Evolutionary conservation across 2,888 invertebrate genomes (phyloP).

Genomic region (Chymomyza amoena): DNA sequence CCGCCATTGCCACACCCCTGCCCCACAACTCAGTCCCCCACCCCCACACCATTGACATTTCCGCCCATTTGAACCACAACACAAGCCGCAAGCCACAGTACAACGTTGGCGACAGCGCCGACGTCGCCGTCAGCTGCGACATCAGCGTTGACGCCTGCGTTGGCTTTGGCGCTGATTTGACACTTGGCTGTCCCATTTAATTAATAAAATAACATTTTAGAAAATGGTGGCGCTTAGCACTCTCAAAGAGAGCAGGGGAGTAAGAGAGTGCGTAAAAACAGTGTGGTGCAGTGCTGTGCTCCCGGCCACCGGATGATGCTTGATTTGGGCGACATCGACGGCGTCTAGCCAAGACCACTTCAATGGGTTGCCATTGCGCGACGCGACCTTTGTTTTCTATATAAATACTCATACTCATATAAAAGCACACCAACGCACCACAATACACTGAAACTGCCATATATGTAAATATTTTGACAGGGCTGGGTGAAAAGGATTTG

Average conservation of each 20-base stretch:
- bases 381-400: background rate
- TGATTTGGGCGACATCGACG: background rate
- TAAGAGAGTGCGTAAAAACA: background rate
- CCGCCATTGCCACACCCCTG: slow-evolving; percentile 5
- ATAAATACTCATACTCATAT: slow-evolving; percentile 1
- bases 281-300: background rate
- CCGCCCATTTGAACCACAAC: slow-evolving; percentile 62
- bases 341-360: background rate
- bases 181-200: slow-evolving; percentile 67
- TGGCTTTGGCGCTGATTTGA: slow-evolving; percentile 53
- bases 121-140: background rate
- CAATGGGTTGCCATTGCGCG: background rate
- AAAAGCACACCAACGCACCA: background rate
- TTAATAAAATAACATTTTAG: slow-evolving; percentile 68
- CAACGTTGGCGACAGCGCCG: background rate
- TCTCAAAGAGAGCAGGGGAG: background rate
- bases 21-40: background rate
- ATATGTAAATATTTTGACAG: slow-evolving; percentile 54
- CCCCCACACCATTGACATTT: slow-evolving; percentile 30
- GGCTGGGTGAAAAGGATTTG: slow-evolving; percentile 1
- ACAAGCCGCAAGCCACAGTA: slow-evolving; percentile 40
- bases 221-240: slow-evolving; percentile 52
- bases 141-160: background rate
- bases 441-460: slow-evolving; percentile 4
- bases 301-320: background rate